Base-by-base conservation (phyloP, 2,888 invertebrate genomes). In the Drosophila maculinotata region DNA sequence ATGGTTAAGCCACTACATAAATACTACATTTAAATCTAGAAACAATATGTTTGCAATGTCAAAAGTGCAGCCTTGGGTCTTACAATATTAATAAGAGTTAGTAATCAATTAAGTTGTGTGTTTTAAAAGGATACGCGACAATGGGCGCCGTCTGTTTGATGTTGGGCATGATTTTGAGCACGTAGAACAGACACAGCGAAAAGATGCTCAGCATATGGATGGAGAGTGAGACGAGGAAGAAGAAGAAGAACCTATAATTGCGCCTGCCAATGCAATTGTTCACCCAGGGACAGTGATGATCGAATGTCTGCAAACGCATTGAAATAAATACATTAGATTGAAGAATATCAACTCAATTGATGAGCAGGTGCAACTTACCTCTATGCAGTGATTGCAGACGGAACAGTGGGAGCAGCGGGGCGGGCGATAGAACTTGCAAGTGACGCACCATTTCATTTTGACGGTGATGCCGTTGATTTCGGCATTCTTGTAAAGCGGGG, bases 361-460 rank as follows among this genome's bases (percentile, higher is more conserved):
- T 39, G 0, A 1, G 4, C 12, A 20, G 20, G 2, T 20, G 20
- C 2, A 20, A 8, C 93, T 92, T 90, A 97, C 97, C 95, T 98
- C 98, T 92, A 98, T 98, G 92, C 99, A 99, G 91, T 97, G 97
- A 93, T 99, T 98, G 94, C 99, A 99, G 64, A 99, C 98, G 82
- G 98, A 98, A 93, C 99, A 99, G 92, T 99, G 99, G 65, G 98
- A 98, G 92, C 99, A 99, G 90, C 99, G 94, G 72, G 99, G 99
- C 91, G 99, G 99, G 89, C 99, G 94, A 93, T 99, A 99, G 93
- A 99, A 99, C 93, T 99, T 98, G 93, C 99, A 99, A 2, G 99
- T 99, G 81, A 98, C 97, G 93, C 99, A 99, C 99, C 99, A 99
- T 93, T 99, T 99, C 99, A 99, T 99, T 71, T 99, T 95, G 69